Conservation (phyloP, 2,113 vertebrate species). For the Stomatorhinus ivindoensis region DNA sequence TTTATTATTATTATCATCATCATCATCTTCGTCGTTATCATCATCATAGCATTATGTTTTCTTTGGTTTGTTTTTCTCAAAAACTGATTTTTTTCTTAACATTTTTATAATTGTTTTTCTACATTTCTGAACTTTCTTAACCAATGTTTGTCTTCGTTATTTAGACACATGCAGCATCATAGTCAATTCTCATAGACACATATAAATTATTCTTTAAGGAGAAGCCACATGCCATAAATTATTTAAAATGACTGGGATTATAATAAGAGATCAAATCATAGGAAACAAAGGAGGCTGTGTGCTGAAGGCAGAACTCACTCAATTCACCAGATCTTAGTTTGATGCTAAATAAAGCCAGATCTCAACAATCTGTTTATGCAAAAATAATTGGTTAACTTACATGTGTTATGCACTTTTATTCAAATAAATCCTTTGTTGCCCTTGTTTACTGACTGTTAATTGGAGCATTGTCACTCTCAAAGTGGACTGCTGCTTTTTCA, state of each 20-base stretch:
- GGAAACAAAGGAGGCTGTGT: slow-evolving; percentile 65
- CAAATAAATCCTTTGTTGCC: slow-evolving; percentile 20
- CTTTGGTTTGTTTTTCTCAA: background rate
- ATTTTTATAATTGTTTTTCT: background rate
- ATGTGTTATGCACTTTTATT: slow-evolving; percentile 38
- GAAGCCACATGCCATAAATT: slow-evolving; percentile 72
- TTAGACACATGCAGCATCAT: slow-evolving; percentile 63
- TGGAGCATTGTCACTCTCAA: slow-evolving; percentile 10
- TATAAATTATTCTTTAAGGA: slow-evolving; percentile 79
- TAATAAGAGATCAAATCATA: slow-evolving; percentile 73
- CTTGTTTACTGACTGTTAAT: slow-evolving; percentile 28
- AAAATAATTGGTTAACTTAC: slow-evolving; percentile 63
- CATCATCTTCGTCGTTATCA: background rate
- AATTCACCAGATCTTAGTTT: slow-evolving; percentile 64
- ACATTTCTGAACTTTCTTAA: slow-evolving; percentile 12
- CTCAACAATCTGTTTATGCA: slow-evolving; percentile 62
- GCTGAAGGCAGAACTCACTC: slow-evolving; percentile 66
- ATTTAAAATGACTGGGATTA: slow-evolving; percentile 76
- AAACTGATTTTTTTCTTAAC: background rate
- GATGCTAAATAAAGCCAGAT: slow-evolving; percentile 57
- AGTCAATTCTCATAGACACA: slow-evolving; percentile 71
- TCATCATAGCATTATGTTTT: background rate
- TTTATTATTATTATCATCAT: slow-evolving; percentile 11
- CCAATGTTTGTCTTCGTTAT: slow-evolving; percentile 59
- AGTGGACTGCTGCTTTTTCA: slow-evolving; percentile 16